These are phyloP conservation scores for Adela reaumurella DNA, from an alignment of 2,888 invertebrate genomes.

Conservation along the genomic window DNA sequence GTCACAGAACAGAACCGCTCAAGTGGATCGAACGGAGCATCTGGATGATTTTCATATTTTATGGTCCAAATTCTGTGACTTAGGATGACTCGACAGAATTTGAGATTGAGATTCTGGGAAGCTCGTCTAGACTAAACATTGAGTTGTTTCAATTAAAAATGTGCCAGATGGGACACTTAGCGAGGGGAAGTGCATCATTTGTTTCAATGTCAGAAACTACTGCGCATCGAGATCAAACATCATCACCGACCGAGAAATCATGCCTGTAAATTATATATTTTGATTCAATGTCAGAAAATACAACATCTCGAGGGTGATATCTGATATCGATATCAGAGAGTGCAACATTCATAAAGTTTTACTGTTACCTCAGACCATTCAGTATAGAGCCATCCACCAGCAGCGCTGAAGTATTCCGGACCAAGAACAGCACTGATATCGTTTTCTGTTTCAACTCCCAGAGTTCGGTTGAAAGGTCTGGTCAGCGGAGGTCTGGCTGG, in stretches of 20 bases:
- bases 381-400: slow-evolving; percentile 56
- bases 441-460: slow-evolving; percentile 25
- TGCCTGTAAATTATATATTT: no score
- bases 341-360: no score
- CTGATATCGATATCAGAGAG: no score
- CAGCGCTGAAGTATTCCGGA: slow-evolving; percentile 35
- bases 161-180: not conserved
- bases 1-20: not conserved
- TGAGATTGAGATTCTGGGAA: not conserved
- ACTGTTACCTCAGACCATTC: slow-evolving; percentile 60
- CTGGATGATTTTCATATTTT: not conserved
- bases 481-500: slow-evolving; percentile 34
- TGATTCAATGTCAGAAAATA: no score
- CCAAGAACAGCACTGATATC: slow-evolving; percentile 26
- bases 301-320: no score
- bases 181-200: no score
- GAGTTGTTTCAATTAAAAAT: not conserved
- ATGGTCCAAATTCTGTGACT: not conserved
- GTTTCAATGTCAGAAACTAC: not conserved
- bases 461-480: not conserved
- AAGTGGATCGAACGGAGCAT: not conserved
- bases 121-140: not conserved
- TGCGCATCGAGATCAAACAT: no score
- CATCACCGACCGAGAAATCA: no score
- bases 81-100: not conserved